Evolutionary conservation across 2,113 vertebrate genomes (phyloP).

Genomic region (Mystacornis crossleyi): DNA sequence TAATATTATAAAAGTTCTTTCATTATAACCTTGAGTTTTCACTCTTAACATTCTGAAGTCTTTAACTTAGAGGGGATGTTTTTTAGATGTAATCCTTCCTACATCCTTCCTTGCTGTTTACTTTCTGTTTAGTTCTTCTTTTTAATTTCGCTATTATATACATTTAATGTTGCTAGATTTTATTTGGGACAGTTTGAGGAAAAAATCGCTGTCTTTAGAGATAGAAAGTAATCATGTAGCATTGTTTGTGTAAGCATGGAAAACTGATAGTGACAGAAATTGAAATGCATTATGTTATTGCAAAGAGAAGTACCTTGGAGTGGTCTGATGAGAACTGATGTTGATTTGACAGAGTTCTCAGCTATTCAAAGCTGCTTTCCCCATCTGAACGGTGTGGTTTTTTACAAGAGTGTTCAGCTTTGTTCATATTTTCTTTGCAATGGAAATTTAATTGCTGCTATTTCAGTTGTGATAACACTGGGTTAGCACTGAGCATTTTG

Average conservation of each 20-base stretch:
- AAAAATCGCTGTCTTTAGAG: not conserved
- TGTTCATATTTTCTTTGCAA: constrained; percentile 19
- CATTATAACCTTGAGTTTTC: not conserved
- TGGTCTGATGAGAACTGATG: constrained; percentile 3
- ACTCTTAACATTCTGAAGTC: not conserved
- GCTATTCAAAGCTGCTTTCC: not conserved
- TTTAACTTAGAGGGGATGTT: not conserved
- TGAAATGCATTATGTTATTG: not conserved
- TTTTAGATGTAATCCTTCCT: not conserved
- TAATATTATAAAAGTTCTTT: not conserved
- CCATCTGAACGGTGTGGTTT: not conserved
- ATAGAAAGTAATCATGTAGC: not conserved
- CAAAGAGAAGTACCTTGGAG: constrained; percentile 19
- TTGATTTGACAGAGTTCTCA: constrained; percentile 31
- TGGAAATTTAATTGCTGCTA: constrained; percentile 18
- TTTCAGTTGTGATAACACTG: not conserved
- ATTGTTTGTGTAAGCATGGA: not conserved
- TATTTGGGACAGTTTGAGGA: not conserved
- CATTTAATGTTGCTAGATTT: not conserved
- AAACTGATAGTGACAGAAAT: not conserved
- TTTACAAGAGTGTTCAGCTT: not conserved
- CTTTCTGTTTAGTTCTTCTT: not conserved
- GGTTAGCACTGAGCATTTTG: not conserved
- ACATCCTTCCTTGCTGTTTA: not conserved
- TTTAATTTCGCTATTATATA: not conserved